phyloP scores from a whole-genome alignment of 92 coral and sea anemone genomes.

The Porites evermanni region DNA sequence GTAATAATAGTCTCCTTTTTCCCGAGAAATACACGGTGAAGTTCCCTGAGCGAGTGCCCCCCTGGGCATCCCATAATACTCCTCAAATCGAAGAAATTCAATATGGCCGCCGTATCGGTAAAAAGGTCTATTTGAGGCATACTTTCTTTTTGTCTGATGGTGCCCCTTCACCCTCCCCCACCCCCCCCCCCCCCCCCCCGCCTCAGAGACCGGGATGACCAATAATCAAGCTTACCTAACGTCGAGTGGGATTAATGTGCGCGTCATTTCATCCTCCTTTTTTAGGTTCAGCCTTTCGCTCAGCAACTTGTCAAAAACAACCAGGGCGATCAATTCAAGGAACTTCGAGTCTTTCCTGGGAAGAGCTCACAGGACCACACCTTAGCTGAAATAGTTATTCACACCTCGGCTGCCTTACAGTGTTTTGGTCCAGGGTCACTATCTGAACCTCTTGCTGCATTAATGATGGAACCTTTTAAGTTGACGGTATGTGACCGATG shows the following conservation, averaged over 20 bases:
- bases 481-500: conserved; percentile 38
- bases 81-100: too few species aligned
- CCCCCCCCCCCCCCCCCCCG: too few species aligned
- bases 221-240: too few species aligned
- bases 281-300: conserved; percentile 47
- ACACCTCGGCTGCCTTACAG: conserved; percentile 43
- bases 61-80: too few species aligned
- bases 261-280: background rate
- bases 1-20: too few species aligned
- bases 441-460: conserved; percentile 41
- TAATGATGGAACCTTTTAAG: conserved; percentile 48
- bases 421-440: conserved; percentile 48
- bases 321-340: conserved; percentile 45
- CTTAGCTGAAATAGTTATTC: conserved; percentile 63
- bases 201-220: too few species aligned
- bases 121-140: too few species aligned
- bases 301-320: conserved; percentile 49
- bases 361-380: conserved; percentile 56
- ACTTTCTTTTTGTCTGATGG: too few species aligned
- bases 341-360: conserved; percentile 22
- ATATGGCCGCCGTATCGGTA: too few species aligned
- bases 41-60: too few species aligned
- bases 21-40: too few species aligned
- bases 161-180: too few species aligned
- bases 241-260: background rate